Base-by-base conservation (phyloP, 2,113 vertebrate genomes). In the Gobiocypris rarus region DNA sequence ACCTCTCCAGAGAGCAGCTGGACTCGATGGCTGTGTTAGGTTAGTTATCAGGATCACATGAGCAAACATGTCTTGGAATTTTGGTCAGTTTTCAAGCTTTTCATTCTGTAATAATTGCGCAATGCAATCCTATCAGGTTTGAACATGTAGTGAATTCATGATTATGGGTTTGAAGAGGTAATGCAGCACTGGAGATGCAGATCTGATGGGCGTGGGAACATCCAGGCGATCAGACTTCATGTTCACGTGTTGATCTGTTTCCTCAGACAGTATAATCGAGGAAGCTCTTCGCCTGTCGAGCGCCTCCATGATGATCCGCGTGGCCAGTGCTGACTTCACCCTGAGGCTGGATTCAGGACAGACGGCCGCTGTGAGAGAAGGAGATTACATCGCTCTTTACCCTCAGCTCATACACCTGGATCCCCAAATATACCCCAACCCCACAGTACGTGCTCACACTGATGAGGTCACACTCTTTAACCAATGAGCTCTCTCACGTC, bases 241-340 rank as follows among this genome's bases (percentile, higher is more conserved):
- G 34, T 4, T 34, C 34, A 34, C 34, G 4, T 34, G 34, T 34
- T 34, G 34, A n/a, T n/a, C n/a, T n/a, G n/a, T n/a, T n/a, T n/a
- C n/a, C 84, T 56, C 82, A 91, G 91, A 87, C n/a, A 92, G 90
- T 63, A 88, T 91, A 26, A 90, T 92, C 71, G 84, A 87, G 61
- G 91, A 92, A 88, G 86, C 85, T 14, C 83, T 92, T 14, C 88
- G 91, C 1, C 87, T 92, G 31, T 92, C 88, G 11, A 92, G 91
- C 78, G 89, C 90, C 38, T 92, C 91, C 63, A 91, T 91, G 7
- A 92, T 91, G 90, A 89, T 92, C 45, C 88, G 91, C 45, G 84
- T 92, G 22, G 91, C 87, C 4, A 88, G 56, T 31, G 86, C 91
- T 34, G 63, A 91, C 83, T 88, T 90, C 43, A 85, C 74, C 28